Evolutionary conservation across 2,888 invertebrate species (phyloP).

Genomic region (Cheiracanthium punctorium): DNA sequence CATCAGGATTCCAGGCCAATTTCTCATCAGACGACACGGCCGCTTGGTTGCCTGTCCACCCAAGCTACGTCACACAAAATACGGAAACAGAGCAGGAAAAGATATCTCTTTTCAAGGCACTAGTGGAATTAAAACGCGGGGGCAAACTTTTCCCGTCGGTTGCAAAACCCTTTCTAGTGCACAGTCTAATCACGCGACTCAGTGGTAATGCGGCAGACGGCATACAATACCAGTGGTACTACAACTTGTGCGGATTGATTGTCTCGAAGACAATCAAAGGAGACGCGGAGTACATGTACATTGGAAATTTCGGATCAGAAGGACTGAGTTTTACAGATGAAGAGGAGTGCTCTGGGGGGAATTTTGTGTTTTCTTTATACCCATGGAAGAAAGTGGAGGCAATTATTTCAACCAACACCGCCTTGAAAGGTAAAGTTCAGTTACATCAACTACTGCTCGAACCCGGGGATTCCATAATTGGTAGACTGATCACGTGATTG

Average conservation of each 20-base stretch:
- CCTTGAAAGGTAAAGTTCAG: not conserved
- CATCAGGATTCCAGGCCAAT: slow-evolving; percentile 71
- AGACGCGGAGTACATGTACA: not conserved
- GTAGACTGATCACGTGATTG: slow-evolving; percentile 12
- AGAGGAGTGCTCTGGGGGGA: not conserved
- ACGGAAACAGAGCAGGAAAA: slow-evolving; percentile 39
- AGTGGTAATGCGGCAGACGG: not conserved
- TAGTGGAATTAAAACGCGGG: slow-evolving; percentile 14
- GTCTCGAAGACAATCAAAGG: not conserved
- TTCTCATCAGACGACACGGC: slow-evolving; percentile 79
- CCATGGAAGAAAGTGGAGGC: slow-evolving; percentile 12
- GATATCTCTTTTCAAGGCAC: slow-evolving; percentile 11
- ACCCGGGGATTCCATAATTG: slow-evolving; percentile 48
- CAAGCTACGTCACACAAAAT: slow-evolving; percentile 77
- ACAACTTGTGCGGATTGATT: slow-evolving; percentile 22
- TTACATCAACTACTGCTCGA: slow-evolving; percentile 16
- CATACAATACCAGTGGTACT: slow-evolving; percentile 23
- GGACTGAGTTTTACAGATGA: not conserved
- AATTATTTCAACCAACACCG: slow-evolving; percentile 25
- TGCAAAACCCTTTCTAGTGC: not conserved
- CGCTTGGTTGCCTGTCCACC: slow-evolving; percentile 81
- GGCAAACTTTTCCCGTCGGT: not conserved
- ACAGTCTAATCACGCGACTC: slow-evolving; percentile 16
- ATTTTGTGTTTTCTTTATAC: not conserved
- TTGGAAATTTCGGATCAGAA: slow-evolving; percentile 53